Evolutionary conservation across 2,888 invertebrate genomes (phyloP).

Genomic region (Polylopha cassiicola): DNA sequence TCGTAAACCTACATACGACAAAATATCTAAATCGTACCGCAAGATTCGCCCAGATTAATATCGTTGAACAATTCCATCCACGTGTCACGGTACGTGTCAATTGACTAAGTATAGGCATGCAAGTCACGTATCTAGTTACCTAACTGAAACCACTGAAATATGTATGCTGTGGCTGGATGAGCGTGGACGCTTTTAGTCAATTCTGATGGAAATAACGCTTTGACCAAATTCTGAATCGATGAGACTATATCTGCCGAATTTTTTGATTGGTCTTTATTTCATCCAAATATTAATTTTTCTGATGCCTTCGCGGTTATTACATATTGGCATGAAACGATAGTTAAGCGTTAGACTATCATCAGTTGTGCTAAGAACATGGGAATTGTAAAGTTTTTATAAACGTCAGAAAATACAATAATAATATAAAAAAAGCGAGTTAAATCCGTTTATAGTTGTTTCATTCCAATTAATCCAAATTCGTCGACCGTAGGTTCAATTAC

Average conservation of each 20-base stretch:
- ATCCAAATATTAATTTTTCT: no score
- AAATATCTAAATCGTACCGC: constrained; percentile 4
- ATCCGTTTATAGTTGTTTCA: no score
- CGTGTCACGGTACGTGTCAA: constrained; percentile 60
- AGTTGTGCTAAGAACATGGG: no score
- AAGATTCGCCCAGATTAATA: constrained; percentile 23
- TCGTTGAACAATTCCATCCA: constrained; percentile 48
- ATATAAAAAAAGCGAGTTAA: no score
- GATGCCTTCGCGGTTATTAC: no score
- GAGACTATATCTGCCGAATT: constrained; percentile 4
- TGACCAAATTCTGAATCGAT: neutral
- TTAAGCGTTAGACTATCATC: no score
- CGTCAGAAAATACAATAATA: no score
- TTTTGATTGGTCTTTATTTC: no score
- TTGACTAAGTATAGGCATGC: constrained; percentile 51
- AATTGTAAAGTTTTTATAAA: no score
- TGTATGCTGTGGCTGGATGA: constrained; percentile 22
- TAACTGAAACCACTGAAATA: constrained; percentile 50
- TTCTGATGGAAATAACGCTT: constrained; percentile 1
- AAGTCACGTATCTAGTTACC: constrained; percentile 64
- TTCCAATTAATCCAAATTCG: no score
- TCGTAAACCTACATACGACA: constrained; percentile 6
- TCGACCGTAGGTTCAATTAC: no score
- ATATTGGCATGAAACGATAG: no score
- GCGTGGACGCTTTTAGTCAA: constrained; percentile 1